A percentile compares a stretch with the other conserved stretches of the same genome.
Conservation (phyloP, 2,113 vertebrate genomes). For the human (Homo sapiens) region DNA sequence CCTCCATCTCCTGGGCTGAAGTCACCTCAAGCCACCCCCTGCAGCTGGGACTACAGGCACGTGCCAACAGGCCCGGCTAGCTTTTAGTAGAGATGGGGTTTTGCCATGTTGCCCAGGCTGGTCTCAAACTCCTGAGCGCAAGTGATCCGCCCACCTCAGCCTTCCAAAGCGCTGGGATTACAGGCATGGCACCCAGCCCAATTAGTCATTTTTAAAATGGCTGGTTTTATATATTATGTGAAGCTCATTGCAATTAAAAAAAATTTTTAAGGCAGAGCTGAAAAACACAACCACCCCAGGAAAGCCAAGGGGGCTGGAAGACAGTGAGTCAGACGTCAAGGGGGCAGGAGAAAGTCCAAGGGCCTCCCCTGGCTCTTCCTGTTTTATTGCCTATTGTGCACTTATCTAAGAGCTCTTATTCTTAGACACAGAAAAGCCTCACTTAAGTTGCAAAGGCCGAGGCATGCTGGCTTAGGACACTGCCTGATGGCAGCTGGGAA, state of each 20-base stretch:
- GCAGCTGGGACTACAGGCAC: too few relatives aligned
- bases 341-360: background rate
- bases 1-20: too few relatives aligned
- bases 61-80: too few relatives aligned
- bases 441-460: background rate
- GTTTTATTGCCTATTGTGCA: background rate
- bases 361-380: background rate
- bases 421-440: background rate
- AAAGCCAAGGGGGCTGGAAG: background rate
- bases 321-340: background rate
- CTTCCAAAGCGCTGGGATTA: too few relatives aligned
- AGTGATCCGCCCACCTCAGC: too few relatives aligned
- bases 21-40: too few relatives aligned
- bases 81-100: too few relatives aligned
- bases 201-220: background rate
- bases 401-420: too few relatives aligned
- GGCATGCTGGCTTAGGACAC: too few relatives aligned
- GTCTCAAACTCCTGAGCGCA: too few relatives aligned
- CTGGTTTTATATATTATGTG: background rate
- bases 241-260: background rate
- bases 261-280: background rate
- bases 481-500: background rate
- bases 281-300: background rate
- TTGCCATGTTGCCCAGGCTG: too few relatives aligned
- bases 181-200: too few relatives aligned